Conservation (phyloP, 2,888 invertebrate genomes). For the Andricus quercusramuli region DNA sequence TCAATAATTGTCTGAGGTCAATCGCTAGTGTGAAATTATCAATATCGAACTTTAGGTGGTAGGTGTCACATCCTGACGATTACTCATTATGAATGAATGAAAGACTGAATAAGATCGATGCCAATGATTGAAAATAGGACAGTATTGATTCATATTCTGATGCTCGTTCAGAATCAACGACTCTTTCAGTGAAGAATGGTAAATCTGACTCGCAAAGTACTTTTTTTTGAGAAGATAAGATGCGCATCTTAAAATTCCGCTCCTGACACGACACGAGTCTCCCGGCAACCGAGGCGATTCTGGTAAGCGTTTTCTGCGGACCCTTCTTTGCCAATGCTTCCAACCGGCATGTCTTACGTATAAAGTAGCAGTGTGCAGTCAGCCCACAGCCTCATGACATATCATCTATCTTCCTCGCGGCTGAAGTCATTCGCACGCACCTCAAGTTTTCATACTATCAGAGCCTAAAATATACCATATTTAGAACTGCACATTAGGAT, state of each 20-base stretch:
- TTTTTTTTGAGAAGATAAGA: conserved; percentile 1
- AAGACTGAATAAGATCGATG: too few relatives aligned
- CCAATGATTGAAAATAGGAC: too few relatives aligned
- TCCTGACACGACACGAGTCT: neutral
- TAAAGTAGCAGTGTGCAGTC: conserved; percentile 26
- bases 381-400: conserved; percentile 5
- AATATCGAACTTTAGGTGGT: too few relatives aligned
- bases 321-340: neutral
- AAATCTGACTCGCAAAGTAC: neutral
- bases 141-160: neutral
- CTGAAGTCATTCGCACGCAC: conserved; percentile 4
- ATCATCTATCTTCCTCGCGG: conserved; percentile 35
- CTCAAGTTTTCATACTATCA: neutral
- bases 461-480: too few relatives aligned
- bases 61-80: too few relatives aligned
- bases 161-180: neutral
- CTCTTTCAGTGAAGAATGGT: neutral
- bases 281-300: neutral
- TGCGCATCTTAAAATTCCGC: neutral
- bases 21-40: too few relatives aligned
- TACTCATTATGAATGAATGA: too few relatives aligned
- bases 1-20: too few relatives aligned
- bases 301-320: neutral
- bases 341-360: neutral
- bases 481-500: too few relatives aligned